phyloP scores from a whole-genome alignment of 1,140 invertebrate genomes.

The Cheumatopsyche charites region DNA sequence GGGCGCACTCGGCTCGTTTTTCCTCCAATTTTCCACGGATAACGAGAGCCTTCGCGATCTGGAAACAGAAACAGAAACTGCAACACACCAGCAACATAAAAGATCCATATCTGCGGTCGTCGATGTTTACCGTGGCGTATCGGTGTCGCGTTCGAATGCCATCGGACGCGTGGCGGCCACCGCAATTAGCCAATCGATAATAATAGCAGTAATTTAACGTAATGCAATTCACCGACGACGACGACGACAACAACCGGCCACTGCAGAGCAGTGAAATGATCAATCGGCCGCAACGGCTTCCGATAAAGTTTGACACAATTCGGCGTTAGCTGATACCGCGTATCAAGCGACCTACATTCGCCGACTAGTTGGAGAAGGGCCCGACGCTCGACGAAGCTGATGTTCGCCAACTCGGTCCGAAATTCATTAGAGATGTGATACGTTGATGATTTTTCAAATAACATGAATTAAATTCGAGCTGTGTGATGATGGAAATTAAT shows the following conservation, averaged over 20 bases:
- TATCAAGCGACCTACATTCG: constrained; percentile 2
- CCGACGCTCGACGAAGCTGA: too few species aligned
- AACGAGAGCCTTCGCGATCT: not conserved
- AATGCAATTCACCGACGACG: too few species aligned
- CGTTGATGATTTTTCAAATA: too few species aligned
- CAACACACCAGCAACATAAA: not conserved
- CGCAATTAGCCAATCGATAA: constrained; percentile 14
- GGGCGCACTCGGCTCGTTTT: not conserved
- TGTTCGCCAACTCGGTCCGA: too few species aligned
- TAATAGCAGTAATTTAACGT: not conserved
- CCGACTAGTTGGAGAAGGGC: constrained; percentile 15
- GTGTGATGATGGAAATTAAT: too few species aligned
- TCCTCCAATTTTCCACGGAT: constrained; percentile 1
- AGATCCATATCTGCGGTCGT: not conserved
- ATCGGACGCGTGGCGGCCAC: not conserved
- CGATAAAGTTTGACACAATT: constrained; percentile 22
- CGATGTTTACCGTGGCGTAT: not conserved
- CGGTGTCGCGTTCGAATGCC: not conserved
- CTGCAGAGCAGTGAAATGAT: constrained; percentile 6
- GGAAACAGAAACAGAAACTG: not conserved
- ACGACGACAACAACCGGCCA: too few species aligned
- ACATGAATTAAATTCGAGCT: too few species aligned
- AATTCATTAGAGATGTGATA: too few species aligned
- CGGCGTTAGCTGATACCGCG: not conserved
- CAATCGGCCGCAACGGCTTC: constrained; percentile 1